Percentiles rank a stretch among this genome's conserved stretches.
Evolutionary conservation across 2,888 invertebrate species (phyloP).

Genomic region (Orchesella flavescens): DNA sequence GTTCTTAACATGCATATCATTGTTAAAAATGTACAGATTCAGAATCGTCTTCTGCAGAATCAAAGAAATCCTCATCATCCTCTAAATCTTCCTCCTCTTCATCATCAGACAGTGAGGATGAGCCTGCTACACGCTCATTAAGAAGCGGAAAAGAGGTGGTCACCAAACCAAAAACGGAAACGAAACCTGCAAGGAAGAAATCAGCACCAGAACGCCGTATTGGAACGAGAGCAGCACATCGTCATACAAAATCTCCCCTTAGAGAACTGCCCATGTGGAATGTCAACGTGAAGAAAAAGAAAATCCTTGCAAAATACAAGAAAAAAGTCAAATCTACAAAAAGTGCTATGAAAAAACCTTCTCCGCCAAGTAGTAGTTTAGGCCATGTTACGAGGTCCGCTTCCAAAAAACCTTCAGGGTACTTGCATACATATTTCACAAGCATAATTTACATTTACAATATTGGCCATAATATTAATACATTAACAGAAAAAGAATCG

Average conservation of each 20-base stretch:
- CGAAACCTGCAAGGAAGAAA: slow-evolving; percentile 53
- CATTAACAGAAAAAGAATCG: background rate
- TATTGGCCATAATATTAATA: no score
- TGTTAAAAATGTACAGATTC: slow-evolving; percentile 21
- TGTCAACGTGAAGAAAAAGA: slow-evolving; percentile 57
- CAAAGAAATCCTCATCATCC: slow-evolving; percentile 48
- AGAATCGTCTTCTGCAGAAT: slow-evolving; percentile 27
- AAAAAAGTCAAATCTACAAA: slow-evolving; percentile 53
- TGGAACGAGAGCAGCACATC: slow-evolving; percentile 68
- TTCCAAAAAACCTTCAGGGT: slow-evolving; percentile 47
- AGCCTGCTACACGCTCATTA: slow-evolving; percentile 62
- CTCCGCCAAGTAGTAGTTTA: background rate
- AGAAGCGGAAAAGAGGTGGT: slow-evolving; percentile 68
- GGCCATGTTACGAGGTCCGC: slow-evolving; percentile 42
- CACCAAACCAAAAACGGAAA: slow-evolving; percentile 47
- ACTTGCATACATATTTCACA: background rate
- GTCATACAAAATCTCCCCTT: slow-evolving; percentile 69
- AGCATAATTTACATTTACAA: background rate
- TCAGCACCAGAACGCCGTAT: slow-evolving; percentile 44
- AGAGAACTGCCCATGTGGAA: slow-evolving; percentile 72
- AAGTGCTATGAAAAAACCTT: slow-evolving; percentile 27
- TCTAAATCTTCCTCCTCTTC: slow-evolving; percentile 45
- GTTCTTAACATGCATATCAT: background rate
- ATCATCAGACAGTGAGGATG: slow-evolving; percentile 51
- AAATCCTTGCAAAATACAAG: slow-evolving; percentile 56